These are phyloP conservation scores for Bombus sibiricus DNA, from an alignment of 1,140 invertebrate genomes.

Conservation along the genomic window DNA sequence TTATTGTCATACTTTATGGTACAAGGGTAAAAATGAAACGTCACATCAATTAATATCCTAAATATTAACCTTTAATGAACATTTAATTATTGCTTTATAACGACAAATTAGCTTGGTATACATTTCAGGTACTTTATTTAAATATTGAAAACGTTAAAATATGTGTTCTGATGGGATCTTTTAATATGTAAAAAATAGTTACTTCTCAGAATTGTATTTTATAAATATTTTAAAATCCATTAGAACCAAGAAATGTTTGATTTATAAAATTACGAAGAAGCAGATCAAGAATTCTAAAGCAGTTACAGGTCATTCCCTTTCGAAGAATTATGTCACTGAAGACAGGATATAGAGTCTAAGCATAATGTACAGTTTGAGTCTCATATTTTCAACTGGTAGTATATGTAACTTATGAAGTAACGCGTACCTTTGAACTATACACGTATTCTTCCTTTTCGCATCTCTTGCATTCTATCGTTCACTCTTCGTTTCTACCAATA, in stretches of 20 bases:
- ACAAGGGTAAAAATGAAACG: no score
- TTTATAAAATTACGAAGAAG: no score
- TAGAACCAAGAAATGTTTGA: no score
- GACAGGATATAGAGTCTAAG: neutral
- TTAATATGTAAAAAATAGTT: neutral
- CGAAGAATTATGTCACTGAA: neutral
- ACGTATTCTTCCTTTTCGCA: conserved; percentile 14
- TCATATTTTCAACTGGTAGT: conserved; percentile 22
- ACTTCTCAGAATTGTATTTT: neutral
- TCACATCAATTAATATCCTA: neutral
- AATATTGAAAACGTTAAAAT: neutral
- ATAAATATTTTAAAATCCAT: no score
- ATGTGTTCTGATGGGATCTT: neutral
- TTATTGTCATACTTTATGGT: neutral
- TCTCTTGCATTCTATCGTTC: conserved; percentile 1
- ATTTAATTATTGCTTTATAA: neutral
- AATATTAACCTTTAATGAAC: neutral
- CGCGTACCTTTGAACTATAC: neutral
- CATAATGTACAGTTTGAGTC: neutral
- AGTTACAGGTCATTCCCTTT: neutral
- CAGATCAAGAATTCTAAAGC: no score
- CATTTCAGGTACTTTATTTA: no score
- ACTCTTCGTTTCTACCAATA: conserved; percentile 9
- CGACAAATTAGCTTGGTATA: neutral
- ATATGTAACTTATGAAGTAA: conserved; percentile 9